These are phyloP conservation scores for Procambarus clarkii DNA, from an alignment of 1,140 invertebrate species.

Conservation along the genomic window DNA sequence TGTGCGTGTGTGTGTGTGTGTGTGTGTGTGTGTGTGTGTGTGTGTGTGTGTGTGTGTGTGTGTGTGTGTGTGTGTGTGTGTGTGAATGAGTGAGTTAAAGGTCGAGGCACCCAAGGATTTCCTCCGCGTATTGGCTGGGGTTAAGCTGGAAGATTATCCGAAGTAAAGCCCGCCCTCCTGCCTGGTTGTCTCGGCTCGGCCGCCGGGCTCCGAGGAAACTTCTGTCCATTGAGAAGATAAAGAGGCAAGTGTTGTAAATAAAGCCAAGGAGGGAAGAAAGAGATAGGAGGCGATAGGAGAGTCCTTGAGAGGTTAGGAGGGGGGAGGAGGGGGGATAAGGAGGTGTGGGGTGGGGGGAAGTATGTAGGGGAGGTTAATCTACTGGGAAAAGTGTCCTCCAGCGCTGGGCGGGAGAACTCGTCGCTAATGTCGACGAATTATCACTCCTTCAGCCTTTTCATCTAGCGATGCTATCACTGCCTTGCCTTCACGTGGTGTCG, in stretches of 20 bases:
- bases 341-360: no score
- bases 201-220: slow-evolving; percentile 36
- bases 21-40: no score
- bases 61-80: no score
- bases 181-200: not conserved
- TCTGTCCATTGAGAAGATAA: slow-evolving; percentile 51
- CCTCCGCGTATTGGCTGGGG: not conserved
- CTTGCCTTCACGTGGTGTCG: no score
- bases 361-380: not conserved
- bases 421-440: no score
- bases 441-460: no score
- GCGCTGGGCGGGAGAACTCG: no score
- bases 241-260: slow-evolving; percentile 59
- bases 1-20: no score
- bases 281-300: slow-evolving; percentile 14
- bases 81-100: no score
- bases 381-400: slow-evolving; percentile 29
- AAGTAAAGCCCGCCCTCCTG: not conserved
- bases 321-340: no score
- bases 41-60: no score
- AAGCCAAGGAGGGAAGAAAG: slow-evolving; percentile 37
- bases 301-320: not conserved
- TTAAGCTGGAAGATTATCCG: not conserved
- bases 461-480: no score
- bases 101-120: not conserved